Evolutionary conservation across 2,113 vertebrate genomes (phyloP), one percentile per base, ranked within the genome.

Genomic region (Thymallus thymallus): DNA sequence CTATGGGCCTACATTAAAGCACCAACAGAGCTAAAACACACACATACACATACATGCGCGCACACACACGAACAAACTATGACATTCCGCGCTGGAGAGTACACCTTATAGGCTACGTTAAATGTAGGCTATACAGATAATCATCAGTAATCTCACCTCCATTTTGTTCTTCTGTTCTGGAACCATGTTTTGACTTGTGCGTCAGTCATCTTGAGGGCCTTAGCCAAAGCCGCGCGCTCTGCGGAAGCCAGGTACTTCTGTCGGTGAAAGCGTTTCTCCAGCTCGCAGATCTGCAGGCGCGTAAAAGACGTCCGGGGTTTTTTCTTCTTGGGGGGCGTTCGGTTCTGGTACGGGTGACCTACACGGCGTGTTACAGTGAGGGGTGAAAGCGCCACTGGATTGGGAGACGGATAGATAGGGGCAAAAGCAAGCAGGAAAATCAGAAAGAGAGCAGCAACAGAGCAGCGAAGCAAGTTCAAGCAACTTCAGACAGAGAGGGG

Each of bases 121-220:
- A 41, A 41, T 41, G 35, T 41, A 9, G 35, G 7, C 35, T 26
- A 30, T 32, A 22, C 56, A 60, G 56, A 60, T 22, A 35, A 67
- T 66, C 29, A 72, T 71, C 29, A 41, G 12, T 32, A 67, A 7
- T 68, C 26, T 94, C 88, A 98, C 97, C 97, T 97, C 97, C 97
- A 99, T 83, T 99, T 99, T 18, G 97, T 99, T 82, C 97, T 92
- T 76, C 97, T 90, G 89, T 98, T 99, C 85, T 99, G 97, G 90
- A 99, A 99, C 97, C 97, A 99, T 87, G 97, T 99, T 84, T 99
- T 99, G 89, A 99, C 97, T 85, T 99, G 97, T 1, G 96, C 96
- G 20, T 99, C 97, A 2, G 96, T 99, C 97, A 99, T 99, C 93
- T 97, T 99, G 85, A 99, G 96, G 65, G 96, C 95, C 81, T 99